Evolutionary conservation across 1,140 invertebrate genomes (phyloP).

Genomic region (Drosophila ohnishii): DNA sequence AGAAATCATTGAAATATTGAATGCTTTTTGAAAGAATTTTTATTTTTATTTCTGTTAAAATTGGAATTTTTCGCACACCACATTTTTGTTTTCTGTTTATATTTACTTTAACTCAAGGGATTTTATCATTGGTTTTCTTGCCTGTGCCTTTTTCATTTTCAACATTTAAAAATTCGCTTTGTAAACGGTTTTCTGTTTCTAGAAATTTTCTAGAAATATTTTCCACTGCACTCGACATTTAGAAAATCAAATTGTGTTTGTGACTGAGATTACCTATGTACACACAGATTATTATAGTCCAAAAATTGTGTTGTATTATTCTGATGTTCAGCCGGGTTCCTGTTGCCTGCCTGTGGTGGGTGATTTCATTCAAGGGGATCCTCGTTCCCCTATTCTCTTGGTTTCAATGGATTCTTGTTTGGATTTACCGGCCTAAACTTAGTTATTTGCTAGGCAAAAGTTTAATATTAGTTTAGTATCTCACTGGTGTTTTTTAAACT

Average conservation of each 20-base stretch:
- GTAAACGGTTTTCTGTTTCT: conserved; percentile 38
- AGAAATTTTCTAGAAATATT: conserved; percentile 41
- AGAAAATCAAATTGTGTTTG: conserved; percentile 28
- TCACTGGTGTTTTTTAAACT: conserved; percentile 47
- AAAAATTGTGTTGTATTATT: conserved; percentile 26
- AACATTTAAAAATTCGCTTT: conserved; percentile 62
- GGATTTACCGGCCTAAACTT: conserved; percentile 37
- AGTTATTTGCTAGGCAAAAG: conserved; percentile 57
- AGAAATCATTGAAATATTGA: conserved; percentile 38
- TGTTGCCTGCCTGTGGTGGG: conserved; percentile 43
- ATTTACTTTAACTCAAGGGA: conserved; percentile 39
- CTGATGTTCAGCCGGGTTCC: conserved; percentile 36
- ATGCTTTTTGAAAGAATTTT: conserved; percentile 66
- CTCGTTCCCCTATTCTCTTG: not conserved
- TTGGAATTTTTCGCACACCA: conserved; percentile 72
- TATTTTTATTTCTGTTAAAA: conserved; percentile 76
- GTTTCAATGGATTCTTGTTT: conserved; percentile 18
- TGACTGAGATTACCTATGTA: conserved; percentile 33
- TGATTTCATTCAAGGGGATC: conserved; percentile 34
- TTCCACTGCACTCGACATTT: conserved; percentile 17
- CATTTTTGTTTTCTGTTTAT: conserved; percentile 58
- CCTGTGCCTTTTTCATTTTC: conserved; percentile 7
- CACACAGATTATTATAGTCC: conserved; percentile 38
- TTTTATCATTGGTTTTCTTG: conserved; percentile 15
- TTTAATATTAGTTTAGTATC: conserved; percentile 39